Evolutionary conservation across 2,113 vertebrate genomes (phyloP), one percentile per base, ranked within the genome.

Genomic region (Cochlearius cochlearius): DNA sequence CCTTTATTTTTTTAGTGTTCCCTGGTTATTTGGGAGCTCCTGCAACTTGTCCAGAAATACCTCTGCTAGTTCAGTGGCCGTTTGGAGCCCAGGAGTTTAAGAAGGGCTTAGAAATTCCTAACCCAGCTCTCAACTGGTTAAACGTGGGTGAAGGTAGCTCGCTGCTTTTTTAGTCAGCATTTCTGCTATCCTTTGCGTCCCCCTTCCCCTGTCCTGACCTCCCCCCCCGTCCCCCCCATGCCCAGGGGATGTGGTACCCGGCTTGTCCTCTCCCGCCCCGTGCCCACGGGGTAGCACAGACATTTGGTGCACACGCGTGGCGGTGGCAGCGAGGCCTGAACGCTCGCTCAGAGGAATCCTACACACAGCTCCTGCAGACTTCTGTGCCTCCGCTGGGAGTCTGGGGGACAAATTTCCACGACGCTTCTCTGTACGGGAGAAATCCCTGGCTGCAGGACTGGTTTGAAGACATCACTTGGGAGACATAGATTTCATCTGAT

Each of bases 21-120:
- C 92, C 86, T 92, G 69, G 95, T 92, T 92, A 83, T 69, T 94
- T 90, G 94, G 91, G 91, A 92, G 66, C 89, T 97, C 95, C 97
- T 97, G 92, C 95, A 97, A 90, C 96, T 96, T 91, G 86, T 97
- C 95, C 66, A 93, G 90, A 96, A 97, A 91, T 93, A 96, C 95
- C 89, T 96, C 86, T 52, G 75, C 63, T 88, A 20, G 76, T 30
- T 84, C 88, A 53, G 83, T 59, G 86, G 92, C 56, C 26, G 86
- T 94, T 92, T 62, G 55, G 47, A 96, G 89, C 84, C 58, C 68
- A 53, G 88, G 73, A 92, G 88, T 95, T 95, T 88, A 95, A 94
- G 96, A 45, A 81, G 94, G 91, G 76, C 71, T 93, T 94, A 75
- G 58, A 95, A 94, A 89, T 94, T 88, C 86, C 91, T 88, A 72